phyloP scores from a whole-genome alignment of 1,140 invertebrate species.

The Branchinecta lynchi region DNA sequence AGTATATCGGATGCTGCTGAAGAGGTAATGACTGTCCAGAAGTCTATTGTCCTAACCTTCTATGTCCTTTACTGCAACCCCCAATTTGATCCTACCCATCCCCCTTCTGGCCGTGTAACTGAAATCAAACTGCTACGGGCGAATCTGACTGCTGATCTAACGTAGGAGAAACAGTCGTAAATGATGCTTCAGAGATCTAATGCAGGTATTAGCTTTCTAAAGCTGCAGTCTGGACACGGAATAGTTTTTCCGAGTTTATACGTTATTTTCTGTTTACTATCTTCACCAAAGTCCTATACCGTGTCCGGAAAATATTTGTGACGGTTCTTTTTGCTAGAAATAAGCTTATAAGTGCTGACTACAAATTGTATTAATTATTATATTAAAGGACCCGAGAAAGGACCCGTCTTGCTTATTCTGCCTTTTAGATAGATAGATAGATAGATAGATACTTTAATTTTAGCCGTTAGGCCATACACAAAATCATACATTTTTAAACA shows the following conservation, averaged over 20 bases:
- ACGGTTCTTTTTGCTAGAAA: too few species aligned
- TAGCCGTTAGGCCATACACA: too few species aligned
- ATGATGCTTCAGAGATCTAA: conserved; percentile 6
- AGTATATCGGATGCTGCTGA: neutral
- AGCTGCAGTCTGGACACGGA: neutral
- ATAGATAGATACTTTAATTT: too few species aligned
- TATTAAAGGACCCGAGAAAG: too few species aligned
- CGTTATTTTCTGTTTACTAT: too few species aligned
- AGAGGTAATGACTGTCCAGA: neutral
- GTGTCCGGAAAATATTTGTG: too few species aligned
- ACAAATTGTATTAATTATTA: too few species aligned
- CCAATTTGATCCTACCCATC: neutral
- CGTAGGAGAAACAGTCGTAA: neutral
- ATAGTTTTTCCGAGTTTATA: conserved; percentile 2
- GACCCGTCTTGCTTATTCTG: too few species aligned
- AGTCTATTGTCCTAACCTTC: conserved; percentile 5
- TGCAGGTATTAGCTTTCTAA: conserved; percentile 5
- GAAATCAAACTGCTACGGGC: neutral
- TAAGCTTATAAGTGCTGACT: too few species aligned
- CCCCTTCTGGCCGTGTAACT: neutral
- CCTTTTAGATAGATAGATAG: too few species aligned
- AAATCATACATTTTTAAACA: too few species aligned
- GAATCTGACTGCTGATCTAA: neutral
- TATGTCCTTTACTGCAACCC: neutral
- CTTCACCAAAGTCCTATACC: too few species aligned